These are phyloP conservation scores for Axea sp. DNA, from an alignment of 2,888 invertebrate genomes.

Conservation along the genomic window DNA sequence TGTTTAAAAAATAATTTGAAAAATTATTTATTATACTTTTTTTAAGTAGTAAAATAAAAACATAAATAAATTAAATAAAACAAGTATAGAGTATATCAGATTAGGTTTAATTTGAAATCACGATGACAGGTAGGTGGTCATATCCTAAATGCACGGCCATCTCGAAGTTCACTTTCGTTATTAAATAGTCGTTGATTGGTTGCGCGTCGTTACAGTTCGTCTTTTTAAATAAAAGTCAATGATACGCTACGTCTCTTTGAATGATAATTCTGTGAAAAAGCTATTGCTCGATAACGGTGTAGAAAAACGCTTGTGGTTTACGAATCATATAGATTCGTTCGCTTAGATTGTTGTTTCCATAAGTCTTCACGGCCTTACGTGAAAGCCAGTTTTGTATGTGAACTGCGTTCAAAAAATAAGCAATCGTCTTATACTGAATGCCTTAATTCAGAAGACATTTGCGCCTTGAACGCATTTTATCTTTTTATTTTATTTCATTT, in stretches of 20 bases:
- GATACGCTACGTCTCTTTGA: constrained; percentile 28
- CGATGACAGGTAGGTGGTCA: constrained; percentile 2
- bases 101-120: not conserved
- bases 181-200: constrained; percentile 45
- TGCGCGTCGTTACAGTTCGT: constrained; percentile 42
- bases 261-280: constrained; percentile 75
- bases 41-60: not conserved
- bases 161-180: constrained; percentile 38
- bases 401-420: constrained; percentile 7
- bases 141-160: constrained; percentile 25
- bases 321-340: constrained; percentile 22
- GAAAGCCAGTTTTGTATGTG: constrained; percentile 11
- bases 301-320: constrained; percentile 67
- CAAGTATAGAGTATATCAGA: too few relatives aligned
- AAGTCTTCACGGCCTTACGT: constrained; percentile 28
- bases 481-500: too few relatives aligned
- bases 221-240: constrained; percentile 29
- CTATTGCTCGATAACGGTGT: constrained; percentile 74
- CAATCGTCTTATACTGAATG: constrained; percentile 1
- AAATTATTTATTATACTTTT: constrained; percentile 25
- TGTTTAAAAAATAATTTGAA: too few relatives aligned
- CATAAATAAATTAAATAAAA: too few relatives aligned
- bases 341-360: constrained; percentile 11
- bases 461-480: constrained; percentile 4
- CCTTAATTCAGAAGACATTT: constrained; percentile 8